phyloP scores from a whole-genome alignment of 2,113 vertebrate species.

The Echinops telfairi region DNA sequence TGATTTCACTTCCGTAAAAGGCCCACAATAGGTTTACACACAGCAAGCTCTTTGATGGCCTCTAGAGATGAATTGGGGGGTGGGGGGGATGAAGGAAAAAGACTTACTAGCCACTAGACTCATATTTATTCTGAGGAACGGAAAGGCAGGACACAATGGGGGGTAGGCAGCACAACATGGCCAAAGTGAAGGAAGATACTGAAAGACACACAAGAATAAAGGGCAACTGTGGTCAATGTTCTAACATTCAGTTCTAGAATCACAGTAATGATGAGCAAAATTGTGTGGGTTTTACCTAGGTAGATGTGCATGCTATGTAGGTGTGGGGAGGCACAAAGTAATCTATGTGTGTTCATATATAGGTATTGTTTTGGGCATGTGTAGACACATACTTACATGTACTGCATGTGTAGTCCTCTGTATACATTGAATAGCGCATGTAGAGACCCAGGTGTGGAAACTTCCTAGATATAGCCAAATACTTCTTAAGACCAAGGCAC shows the following conservation, averaged over 20 bases:
- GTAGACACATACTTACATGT: background rate
- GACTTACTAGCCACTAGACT: background rate
- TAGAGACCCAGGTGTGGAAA: background rate
- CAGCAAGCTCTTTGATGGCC: background rate
- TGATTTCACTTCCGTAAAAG: background rate
- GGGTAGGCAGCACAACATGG: background rate
- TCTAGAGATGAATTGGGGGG: background rate
- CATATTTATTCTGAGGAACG: background rate
- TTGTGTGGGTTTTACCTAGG: background rate
- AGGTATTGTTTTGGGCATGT: background rate
- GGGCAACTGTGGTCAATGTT: background rate
- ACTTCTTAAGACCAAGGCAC: background rate
- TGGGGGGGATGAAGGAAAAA: background rate
- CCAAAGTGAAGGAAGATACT: background rate
- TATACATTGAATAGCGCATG: background rate
- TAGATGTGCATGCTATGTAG: background rate
- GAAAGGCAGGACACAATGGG: background rate
- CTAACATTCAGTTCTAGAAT: background rate
- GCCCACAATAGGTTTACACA: background rate
- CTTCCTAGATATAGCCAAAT: background rate
- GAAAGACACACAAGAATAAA: background rate
- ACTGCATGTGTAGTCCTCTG: background rate
- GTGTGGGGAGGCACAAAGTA: background rate
- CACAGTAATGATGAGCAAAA: background rate
- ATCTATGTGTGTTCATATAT: background rate